Percentiles rank a stretch among this genome's conserved stretches.
phyloP scores from a whole-genome alignment of 2,797 vertebrate species.

The Rhinella marina region DNA sequence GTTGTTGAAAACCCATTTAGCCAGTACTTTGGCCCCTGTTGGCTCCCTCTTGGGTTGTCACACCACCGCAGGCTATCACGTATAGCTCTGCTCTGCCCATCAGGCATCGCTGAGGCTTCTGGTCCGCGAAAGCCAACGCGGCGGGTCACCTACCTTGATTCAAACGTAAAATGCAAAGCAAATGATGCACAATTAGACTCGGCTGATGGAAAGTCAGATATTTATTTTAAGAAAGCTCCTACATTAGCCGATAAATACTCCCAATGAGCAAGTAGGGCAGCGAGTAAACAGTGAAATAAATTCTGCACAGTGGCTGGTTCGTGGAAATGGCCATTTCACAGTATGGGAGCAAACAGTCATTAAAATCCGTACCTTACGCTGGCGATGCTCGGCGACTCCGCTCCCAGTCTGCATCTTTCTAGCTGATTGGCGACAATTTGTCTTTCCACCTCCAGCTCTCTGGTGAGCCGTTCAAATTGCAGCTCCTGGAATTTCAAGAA shows the following conservation, averaged over 20 bases:
- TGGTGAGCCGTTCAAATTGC: constrained; percentile 98
- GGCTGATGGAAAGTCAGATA: background rate
- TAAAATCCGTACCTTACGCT: constrained; percentile 91
- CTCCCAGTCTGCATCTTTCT: constrained; percentile 97
- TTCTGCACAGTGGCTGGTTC: constrained; percentile 26
- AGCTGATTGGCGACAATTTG: constrained; percentile 99
- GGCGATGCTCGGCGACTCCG: constrained; percentile 92
- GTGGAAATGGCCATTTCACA: constrained; percentile 30
- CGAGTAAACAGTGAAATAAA: constrained; percentile 31
- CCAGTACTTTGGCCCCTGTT: too few species aligned
- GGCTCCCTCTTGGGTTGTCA: too few species aligned
- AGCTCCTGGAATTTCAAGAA: constrained; percentile 86
- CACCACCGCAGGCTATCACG: too few species aligned
- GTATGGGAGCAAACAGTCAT: constrained; percentile 66
- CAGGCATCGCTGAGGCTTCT: background rate
- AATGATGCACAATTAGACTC: background rate
- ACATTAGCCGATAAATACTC: constrained; percentile 33
- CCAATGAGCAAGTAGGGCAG: constrained; percentile 28
- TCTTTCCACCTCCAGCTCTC: constrained; percentile 98
- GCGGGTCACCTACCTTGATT: background rate
- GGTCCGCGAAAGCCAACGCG: too few species aligned
- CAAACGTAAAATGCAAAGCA: background rate
- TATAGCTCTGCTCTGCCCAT: background rate
- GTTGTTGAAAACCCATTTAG: too few species aligned
- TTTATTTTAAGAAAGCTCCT: background rate